phyloP scores from a whole-genome alignment of 2,797 vertebrate genomes.

The Buceros bicornis region DNA sequence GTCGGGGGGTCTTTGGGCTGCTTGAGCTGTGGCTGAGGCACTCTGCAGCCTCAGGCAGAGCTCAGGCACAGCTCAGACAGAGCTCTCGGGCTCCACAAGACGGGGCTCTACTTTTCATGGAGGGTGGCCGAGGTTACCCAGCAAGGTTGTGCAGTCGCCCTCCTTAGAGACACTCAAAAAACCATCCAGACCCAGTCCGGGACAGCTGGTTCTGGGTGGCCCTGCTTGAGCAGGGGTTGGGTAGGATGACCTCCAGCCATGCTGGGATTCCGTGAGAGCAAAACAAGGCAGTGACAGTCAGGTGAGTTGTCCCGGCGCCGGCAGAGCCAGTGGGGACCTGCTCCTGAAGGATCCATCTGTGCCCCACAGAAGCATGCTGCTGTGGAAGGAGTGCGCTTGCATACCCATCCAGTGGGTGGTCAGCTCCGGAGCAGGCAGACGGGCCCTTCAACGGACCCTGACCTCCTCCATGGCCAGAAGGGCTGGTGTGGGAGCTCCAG shows the following conservation, averaged over 20 bases:
- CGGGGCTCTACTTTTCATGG: background rate
- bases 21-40: background rate
- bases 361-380: background rate
- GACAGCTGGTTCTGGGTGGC: background rate
- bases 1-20: background rate
- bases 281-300: too few relatives aligned
- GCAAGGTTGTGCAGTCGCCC: background rate
- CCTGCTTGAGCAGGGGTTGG: background rate
- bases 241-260: background rate
- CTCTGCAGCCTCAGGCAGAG: background rate
- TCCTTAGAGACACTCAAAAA: background rate
- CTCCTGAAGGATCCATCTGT: background rate
- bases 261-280: background rate
- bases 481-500: background rate
- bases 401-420: background rate
- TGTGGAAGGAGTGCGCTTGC: background rate
- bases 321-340: background rate
- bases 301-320: background rate
- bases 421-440: background rate
- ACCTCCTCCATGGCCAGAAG: background rate
- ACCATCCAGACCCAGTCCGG: too few relatives aligned
- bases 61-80: background rate
- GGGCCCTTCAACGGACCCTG: background rate
- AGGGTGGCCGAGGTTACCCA: background rate
- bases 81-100: accelerated